A percentile compares a stretch with the other conserved stretches of the same genome.
phyloP scores from a whole-genome alignment of 1,140 invertebrate genomes.

The Cherax destructor region DNA sequence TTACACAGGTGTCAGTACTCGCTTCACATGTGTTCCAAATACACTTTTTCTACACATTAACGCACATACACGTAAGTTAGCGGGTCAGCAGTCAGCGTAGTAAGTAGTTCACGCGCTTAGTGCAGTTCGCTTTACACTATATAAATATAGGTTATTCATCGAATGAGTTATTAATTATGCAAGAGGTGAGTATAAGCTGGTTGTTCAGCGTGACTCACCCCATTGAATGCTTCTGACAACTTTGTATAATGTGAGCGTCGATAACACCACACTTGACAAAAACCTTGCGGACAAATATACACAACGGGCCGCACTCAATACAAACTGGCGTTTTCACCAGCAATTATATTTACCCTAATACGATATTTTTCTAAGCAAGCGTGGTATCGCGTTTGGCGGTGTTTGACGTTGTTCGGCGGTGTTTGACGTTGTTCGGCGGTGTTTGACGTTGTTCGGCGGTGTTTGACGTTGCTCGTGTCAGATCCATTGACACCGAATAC shows the following conservation, averaged over 20 bases:
- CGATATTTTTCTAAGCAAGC: not conserved
- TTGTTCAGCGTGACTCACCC: no score
- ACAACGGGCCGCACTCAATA: not conserved
- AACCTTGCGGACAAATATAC: not conserved
- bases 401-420: not conserved
- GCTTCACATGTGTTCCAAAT: no score
- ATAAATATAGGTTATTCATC: not conserved
- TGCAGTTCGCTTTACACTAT: not conserved
- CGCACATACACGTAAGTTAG: no score
- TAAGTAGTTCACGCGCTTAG: not conserved
- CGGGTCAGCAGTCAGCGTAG: no score
- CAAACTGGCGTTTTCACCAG: not conserved
- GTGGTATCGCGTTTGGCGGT: not conserved
- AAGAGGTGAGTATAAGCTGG: not conserved
- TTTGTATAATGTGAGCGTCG: not conserved
- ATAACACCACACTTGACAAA: not conserved
- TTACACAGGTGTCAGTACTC: no score
- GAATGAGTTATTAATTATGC: slow-evolving; percentile 15
- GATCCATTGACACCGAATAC: not conserved
- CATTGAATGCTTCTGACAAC: not conserved
- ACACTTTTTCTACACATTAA: no score
- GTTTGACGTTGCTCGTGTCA: not conserved
- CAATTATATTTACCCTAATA: not conserved
- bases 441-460: not conserved
- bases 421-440: not conserved